These are phyloP conservation scores for Macquaria australasica DNA, from an alignment of 2,113 vertebrate genomes.

Conservation along the genomic window DNA sequence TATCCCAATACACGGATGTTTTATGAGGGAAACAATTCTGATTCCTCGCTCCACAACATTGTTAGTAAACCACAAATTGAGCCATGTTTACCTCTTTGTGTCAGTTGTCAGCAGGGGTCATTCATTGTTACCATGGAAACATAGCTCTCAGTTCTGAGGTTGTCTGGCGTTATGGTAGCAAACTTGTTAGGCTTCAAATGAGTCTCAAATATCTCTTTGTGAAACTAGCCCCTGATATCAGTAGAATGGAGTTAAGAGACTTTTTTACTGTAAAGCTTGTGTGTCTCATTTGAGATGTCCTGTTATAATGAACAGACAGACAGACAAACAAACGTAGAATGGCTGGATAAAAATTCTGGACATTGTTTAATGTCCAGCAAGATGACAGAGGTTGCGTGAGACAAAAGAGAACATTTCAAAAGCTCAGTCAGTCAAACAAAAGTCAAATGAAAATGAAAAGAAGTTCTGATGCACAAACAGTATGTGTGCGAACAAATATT, in stretches of 20 bases:
- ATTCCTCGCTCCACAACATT: not conserved
- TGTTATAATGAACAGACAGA: not conserved
- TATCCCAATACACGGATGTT: not conserved
- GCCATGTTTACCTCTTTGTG: conserved; percentile 11
- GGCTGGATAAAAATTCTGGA: not conserved
- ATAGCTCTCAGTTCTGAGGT: not conserved
- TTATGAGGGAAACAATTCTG: not conserved
- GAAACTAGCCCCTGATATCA: not conserved
- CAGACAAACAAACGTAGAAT: not conserved
- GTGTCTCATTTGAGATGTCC: not conserved
- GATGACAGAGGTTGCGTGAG: not conserved
- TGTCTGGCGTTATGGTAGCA: not conserved
- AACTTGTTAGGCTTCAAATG: conserved; percentile 16
- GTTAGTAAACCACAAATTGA: conserved; percentile 35
- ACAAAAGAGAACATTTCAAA: conserved; percentile 3
- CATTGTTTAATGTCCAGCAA: no score
- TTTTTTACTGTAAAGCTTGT: not conserved
- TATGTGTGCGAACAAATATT: conserved; percentile 1
- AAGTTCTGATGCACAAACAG: not conserved
- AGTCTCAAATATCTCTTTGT: not conserved
- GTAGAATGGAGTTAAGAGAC: no score
- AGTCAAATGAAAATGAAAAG: conserved; percentile 4
- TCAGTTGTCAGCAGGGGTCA: conserved; percentile 15
- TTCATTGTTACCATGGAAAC: conserved; percentile 41
- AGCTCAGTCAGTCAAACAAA: conserved; percentile 8